Evolutionary conservation across 2,888 invertebrate genomes (phyloP).

Genomic region (Patella caerulea): DNA sequence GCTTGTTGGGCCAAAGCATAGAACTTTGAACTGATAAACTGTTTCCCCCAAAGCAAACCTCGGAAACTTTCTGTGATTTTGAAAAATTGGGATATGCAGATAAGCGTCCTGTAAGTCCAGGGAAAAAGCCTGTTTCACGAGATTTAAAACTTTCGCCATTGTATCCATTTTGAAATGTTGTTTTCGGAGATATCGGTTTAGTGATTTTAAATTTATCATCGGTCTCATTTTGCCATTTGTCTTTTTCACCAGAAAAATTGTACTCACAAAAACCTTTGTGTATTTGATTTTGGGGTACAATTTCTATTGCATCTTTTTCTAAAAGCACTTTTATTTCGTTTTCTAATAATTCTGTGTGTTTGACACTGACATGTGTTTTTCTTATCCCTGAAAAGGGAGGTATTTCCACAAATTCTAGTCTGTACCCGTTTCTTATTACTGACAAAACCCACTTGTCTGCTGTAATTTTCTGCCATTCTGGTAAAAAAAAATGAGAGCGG

Average conservation of each 20-base stretch:
- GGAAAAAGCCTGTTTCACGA: slow-evolving; percentile 30
- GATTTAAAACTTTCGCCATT: slow-evolving; percentile 30
- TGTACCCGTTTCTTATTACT: slow-evolving; percentile 30
- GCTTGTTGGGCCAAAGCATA: slow-evolving; percentile 33
- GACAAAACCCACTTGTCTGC: slow-evolving; percentile 12
- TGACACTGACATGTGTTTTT: slow-evolving; percentile 17
- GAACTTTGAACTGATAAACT: no score
- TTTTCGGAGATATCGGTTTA: slow-evolving; percentile 37
- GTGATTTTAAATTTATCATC: slow-evolving; percentile 34
- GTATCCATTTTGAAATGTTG: slow-evolving; percentile 40
- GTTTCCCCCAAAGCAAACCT: slow-evolving; percentile 29
- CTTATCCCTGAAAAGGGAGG: slow-evolving; percentile 26
- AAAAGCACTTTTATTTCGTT: slow-evolving; percentile 27
- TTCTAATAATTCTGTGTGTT: slow-evolving; percentile 17
- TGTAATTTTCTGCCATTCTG: slow-evolving; percentile 33
- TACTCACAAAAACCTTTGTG: slow-evolving; percentile 36
- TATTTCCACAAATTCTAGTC: slow-evolving; percentile 30
- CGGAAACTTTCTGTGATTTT: slow-evolving; percentile 30
- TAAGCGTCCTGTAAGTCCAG: slow-evolving; percentile 35
- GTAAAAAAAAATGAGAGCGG: slow-evolving; percentile 26
- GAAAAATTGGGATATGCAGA: slow-evolving; percentile 30
- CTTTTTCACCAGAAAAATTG: slow-evolving; percentile 33
- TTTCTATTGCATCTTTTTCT: slow-evolving; percentile 32
- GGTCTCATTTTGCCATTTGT: slow-evolving; percentile 14
- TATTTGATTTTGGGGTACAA: slow-evolving; percentile 13